These are phyloP conservation scores for Corythaeola cristata DNA, from an alignment of 2,113 vertebrate genomes.

Conservation along the genomic window DNA sequence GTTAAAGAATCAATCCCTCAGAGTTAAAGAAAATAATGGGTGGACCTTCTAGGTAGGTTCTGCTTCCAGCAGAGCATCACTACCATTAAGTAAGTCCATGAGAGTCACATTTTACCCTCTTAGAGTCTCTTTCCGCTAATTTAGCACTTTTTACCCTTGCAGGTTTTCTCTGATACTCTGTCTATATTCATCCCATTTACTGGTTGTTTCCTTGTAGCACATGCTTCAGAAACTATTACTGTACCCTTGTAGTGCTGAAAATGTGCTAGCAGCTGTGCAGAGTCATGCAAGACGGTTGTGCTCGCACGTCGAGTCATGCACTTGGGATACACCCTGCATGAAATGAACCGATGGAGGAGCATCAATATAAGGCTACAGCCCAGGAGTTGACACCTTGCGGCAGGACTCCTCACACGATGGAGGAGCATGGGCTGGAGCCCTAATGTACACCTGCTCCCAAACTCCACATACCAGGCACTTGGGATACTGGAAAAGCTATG, in stretches of 20 bases:
- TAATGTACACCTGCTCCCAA: not conserved
- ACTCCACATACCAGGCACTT: not conserved
- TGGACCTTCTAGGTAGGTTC: not conserved
- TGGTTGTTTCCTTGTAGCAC: not conserved
- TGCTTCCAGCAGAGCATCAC: not conserved
- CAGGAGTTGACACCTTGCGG: not conserved
- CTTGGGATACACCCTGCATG: not conserved
- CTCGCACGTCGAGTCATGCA: fast-evolving
- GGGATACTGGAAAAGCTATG: not conserved
- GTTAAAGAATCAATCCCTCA: not conserved
- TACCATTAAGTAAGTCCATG: not conserved
- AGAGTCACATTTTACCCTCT: not conserved
- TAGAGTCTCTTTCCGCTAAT: not conserved
- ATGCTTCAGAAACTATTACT: not conserved
- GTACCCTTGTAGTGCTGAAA: not conserved
- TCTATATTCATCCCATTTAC: not conserved
- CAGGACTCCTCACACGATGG: not conserved
- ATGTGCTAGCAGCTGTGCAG: not conserved
- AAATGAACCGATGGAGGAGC: not conserved
- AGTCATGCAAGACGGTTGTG: fast-evolving
- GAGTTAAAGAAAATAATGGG: not conserved
- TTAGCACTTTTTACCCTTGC: not conserved
- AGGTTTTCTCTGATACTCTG: not conserved
- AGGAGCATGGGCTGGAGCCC: not conserved
- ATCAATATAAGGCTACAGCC: not conserved